Conservation (phyloP, 2,888 invertebrate species). For the Baccha elongata region DNA sequence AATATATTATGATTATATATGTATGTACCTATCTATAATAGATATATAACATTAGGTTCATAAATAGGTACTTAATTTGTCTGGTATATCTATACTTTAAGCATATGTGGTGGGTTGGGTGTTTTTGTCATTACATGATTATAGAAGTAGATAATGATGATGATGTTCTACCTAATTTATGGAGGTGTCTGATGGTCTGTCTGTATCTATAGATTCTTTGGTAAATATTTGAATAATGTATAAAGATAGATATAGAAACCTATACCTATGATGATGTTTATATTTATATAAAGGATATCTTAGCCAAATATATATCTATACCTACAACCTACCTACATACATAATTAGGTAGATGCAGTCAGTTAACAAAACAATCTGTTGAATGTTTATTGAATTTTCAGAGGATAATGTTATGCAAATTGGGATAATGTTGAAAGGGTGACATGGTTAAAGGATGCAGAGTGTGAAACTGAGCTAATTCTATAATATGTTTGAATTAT, state of each 20-base stretch:
- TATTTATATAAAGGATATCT: slow-evolving; percentile 1
- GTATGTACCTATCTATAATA: too few species aligned
- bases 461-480: slow-evolving; percentile 56
- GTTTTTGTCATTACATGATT: slow-evolving; percentile 71
- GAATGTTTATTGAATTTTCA: slow-evolving; percentile 64
- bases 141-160: slow-evolving; percentile 43
- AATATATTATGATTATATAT: slow-evolving; percentile 24
- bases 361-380: slow-evolving; percentile 62
- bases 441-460: slow-evolving; percentile 29
- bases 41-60: too few species aligned
- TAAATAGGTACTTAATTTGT: neutral
- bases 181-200: too few species aligned
- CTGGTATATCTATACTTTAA: slow-evolving; percentile 1
- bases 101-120: slow-evolving; percentile 32
- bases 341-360: slow-evolving; percentile 71
- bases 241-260: slow-evolving; percentile 24
- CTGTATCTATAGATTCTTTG: slow-evolving; percentile 39
- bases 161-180: slow-evolving; percentile 34
- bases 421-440: slow-evolving; percentile 56
- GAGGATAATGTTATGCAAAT: slow-evolving; percentile 72
- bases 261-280: slow-evolving; percentile 29
- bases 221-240: slow-evolving; percentile 70
- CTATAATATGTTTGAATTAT: slow-evolving; percentile 31
- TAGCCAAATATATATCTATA: neutral
- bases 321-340: neutral